Conservation (phyloP, 1,140 invertebrate species). For the Platorchestia sp. region DNA sequence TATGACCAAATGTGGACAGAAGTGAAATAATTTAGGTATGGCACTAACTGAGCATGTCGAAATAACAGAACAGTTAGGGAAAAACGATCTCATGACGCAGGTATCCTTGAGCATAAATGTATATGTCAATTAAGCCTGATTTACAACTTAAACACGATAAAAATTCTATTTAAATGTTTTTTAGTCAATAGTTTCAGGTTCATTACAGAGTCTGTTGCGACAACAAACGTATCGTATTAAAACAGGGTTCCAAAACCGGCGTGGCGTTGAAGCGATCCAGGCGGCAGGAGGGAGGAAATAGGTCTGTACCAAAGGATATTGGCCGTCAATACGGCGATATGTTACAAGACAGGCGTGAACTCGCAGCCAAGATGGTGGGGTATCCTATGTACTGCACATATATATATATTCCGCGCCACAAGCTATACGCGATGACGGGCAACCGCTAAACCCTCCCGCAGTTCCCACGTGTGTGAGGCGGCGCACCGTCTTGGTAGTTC, state of each 20-base stretch:
- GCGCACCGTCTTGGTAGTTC: background rate
- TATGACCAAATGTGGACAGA: too few species aligned
- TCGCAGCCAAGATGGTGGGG: background rate
- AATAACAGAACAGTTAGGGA: background rate
- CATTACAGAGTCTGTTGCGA: too few species aligned
- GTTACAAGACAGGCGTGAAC: slow-evolving; percentile 51
- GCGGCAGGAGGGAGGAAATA: background rate
- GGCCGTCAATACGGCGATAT: slow-evolving; percentile 54
- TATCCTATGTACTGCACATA: background rate
- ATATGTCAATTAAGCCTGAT: too few species aligned
- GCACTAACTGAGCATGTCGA: too few species aligned
- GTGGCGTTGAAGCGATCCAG: background rate
- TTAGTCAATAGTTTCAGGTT: too few species aligned
- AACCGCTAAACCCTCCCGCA: background rate
- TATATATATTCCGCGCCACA: background rate
- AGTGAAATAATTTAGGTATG: too few species aligned
- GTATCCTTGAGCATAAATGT: background rate
- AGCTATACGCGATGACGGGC: background rate
- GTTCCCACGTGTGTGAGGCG: background rate
- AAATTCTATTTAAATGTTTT: too few species aligned
- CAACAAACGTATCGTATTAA: too few species aligned
- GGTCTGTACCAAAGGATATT: slow-evolving; percentile 46
- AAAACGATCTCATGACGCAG: background rate
- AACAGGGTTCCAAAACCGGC: too few species aligned
- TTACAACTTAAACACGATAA: too few species aligned